Percentiles rank a stretch among this genome's conserved stretches.
Evolutionary conservation across 2,888 invertebrate species (phyloP).

Genomic region (Deilephila porcellus): DNA sequence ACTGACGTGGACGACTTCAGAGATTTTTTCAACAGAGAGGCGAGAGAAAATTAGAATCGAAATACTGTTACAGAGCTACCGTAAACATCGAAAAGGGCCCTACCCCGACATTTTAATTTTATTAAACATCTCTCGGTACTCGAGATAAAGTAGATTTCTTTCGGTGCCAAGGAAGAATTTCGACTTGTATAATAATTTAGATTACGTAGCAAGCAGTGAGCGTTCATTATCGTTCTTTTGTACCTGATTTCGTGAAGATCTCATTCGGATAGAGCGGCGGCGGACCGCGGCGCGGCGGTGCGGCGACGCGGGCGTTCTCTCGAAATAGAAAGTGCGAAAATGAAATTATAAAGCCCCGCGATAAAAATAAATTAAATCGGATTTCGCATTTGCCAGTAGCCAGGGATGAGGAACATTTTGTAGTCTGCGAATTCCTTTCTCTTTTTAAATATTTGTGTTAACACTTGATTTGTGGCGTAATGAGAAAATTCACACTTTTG

Average conservation of each 20-base stretch:
- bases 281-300: constrained; percentile 79
- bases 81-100: constrained; percentile 73
- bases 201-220: constrained; percentile 84
- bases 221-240: constrained; percentile 85
- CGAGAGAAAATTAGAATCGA: constrained; percentile 69
- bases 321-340: constrained; percentile 85
- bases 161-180: constrained; percentile 82
- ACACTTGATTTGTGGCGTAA: constrained; percentile 83
- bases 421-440: constrained; percentile 80
- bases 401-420: constrained; percentile 79
- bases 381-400: constrained; percentile 82
- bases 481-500: constrained; percentile 79
- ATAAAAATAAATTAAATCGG: constrained; percentile 86
- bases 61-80: constrained; percentile 69
- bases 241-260: constrained; percentile 84
- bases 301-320: constrained; percentile 80
- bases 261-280: constrained; percentile 83
- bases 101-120: constrained; percentile 80
- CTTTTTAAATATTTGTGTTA: constrained; percentile 83
- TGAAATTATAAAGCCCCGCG: constrained; percentile 84
- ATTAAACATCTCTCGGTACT: constrained; percentile 78
- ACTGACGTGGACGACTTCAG: constrained; percentile 54
- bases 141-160: constrained; percentile 83
- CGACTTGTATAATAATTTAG: constrained; percentile 84
- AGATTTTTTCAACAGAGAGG: constrained; percentile 49